These are phyloP conservation scores for Sinopyrophorus schimmeli DNA, from an alignment of 2,888 invertebrate genomes.

Conservation along the genomic window DNA sequence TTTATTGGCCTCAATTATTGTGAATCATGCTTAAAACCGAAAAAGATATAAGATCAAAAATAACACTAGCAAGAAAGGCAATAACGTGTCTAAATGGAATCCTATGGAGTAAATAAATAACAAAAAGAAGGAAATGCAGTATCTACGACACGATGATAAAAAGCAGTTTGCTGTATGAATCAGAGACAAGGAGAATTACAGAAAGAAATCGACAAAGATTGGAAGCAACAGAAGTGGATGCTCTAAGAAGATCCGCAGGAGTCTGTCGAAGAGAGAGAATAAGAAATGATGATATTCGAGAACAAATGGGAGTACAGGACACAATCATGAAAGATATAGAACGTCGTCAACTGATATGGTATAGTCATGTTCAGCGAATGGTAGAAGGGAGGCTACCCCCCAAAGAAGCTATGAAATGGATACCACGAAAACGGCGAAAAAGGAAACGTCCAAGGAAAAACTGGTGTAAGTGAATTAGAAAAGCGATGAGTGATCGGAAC, in stretches of 20 bases:
- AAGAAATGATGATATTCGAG: background rate
- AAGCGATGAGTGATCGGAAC: constrained; percentile 1
- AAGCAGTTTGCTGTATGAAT: no score
- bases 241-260: no score
- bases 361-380: background rate
- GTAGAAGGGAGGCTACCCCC: constrained; percentile 1
- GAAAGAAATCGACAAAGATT: constrained; percentile 1
- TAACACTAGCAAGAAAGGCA: no score
- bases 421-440: constrained; percentile 3
- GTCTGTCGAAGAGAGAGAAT: background rate
- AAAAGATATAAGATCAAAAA: no score
- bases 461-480: background rate
- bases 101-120: no score
- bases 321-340: constrained; percentile 5
- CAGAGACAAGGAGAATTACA: no score
- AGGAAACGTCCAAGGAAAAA: no score
- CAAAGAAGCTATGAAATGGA: background rate
- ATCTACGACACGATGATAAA: no score
- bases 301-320: background rate
- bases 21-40: no score
- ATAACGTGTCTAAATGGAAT: no score
- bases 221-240: constrained; percentile 3
- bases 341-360: constrained; percentile 3
- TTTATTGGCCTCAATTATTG: no score
- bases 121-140: no score